Base-by-base conservation (phyloP, 2,797 vertebrate genomes). In the Cyclopterus lumpus region DNA sequence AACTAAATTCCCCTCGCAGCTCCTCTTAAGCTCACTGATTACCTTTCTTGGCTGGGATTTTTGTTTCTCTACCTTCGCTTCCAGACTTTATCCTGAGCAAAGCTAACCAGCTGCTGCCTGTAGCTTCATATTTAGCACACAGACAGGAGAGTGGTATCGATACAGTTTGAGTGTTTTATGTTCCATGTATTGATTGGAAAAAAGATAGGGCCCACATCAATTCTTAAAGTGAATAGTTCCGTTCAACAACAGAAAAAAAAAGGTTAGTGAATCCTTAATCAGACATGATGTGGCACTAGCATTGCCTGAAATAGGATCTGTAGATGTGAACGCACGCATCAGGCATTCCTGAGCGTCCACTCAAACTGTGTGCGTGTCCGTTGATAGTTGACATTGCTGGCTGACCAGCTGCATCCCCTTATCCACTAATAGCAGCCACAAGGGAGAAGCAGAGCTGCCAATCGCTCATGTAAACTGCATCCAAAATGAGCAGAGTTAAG, bases 401-500 rank as follows among this genome's bases (percentile, higher is more conserved):
- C 64, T 75, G 76, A 83, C 79, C 86, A 90, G 84, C 86, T 85
- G 87, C 81, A 80, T 77, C 83, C 62, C 69, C 86, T 86, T 15
- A 72, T 40, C 69, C 79, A 57, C 76, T 82, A 85, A 86, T 65
- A 81, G 82, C 64, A 42, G 34, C 70, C 64, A 77, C 84, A 80
- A 81, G 77, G 74, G 32, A 73, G 75, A 59, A 3, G 55, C 44
- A 16, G 55, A 64, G 51, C 78, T 82, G 65, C 80, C 74, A 70
- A 75, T 68, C 80, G 51, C 77, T 73, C 49, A 61, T 11, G 38
- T 48, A 74, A 67, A 68, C 44, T 38, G n/a, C 70, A 48, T 71
- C 51, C n/a, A 74, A 18, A 81, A 67, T 58, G 55, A 66, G 58
- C 30, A 20, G 24, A 44, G 58, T 63, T 67, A 24, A 51, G 28